These are phyloP conservation scores for Drosophila borealis DNA, from an alignment of 2,888 invertebrate genomes.

Conservation along the genomic window DNA sequence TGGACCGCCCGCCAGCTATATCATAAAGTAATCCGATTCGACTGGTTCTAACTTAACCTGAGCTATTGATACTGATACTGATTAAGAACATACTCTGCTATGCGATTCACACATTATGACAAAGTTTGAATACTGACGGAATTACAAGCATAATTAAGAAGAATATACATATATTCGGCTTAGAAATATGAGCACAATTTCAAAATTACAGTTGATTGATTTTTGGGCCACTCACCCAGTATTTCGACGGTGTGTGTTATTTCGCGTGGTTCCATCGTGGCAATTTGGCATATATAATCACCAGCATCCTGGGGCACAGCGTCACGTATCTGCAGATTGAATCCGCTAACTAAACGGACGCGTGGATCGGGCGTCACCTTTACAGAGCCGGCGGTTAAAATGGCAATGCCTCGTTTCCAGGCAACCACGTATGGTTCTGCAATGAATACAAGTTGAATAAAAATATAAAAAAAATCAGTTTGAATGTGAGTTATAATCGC, in stretches of 20 bases:
- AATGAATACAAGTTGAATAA: slow-evolving; percentile 23
- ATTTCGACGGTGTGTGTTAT: slow-evolving; percentile 89
- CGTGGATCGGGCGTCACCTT: slow-evolving; percentile 89
- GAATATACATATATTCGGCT: neutral
- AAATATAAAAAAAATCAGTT: slow-evolving; percentile 1
- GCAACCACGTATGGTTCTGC: slow-evolving; percentile 88
- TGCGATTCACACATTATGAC: no score
- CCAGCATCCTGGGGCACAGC: slow-evolving; percentile 88
- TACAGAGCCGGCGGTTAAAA: slow-evolving; percentile 88
- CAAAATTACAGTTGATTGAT: slow-evolving; percentile 27
- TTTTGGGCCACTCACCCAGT: slow-evolving; percentile 86
- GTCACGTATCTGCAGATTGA: slow-evolving; percentile 88
- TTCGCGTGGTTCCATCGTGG: slow-evolving; percentile 88
- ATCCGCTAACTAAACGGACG: slow-evolving; percentile 87
- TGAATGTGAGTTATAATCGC: slow-evolving; percentile 31
- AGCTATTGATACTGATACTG: no score
- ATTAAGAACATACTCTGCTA: no score
- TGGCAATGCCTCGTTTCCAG: slow-evolving; percentile 89
- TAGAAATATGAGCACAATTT: slow-evolving; percentile 1
- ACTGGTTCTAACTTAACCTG: no score
- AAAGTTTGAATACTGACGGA: no score
- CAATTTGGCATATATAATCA: slow-evolving; percentile 89
- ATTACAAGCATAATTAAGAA: no score
- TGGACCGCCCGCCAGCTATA: no score
- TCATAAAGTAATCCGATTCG: no score